phyloP scores from a whole-genome alignment of 1,140 invertebrate genomes.

The Leucophenga varia region DNA sequence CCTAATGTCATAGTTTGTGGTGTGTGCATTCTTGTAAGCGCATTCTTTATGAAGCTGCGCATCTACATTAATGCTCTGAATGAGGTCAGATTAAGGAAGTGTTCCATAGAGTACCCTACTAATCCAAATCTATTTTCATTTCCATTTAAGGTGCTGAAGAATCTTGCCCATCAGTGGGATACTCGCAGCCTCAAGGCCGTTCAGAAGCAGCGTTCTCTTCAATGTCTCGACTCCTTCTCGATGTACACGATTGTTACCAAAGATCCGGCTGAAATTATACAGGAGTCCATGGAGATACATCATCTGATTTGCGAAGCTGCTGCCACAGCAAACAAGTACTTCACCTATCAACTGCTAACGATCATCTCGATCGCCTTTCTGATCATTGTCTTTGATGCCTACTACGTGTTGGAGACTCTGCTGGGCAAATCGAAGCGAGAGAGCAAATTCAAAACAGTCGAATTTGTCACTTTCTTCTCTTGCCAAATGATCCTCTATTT shows the following conservation, averaged over 20 bases:
- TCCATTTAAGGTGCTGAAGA: constrained; percentile 39
- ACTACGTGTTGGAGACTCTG: constrained; percentile 53
- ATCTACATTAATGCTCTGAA: constrained; percentile 32
- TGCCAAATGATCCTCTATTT: constrained; percentile 54
- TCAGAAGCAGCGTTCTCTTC: constrained; percentile 41
- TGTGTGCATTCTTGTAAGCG: constrained; percentile 19
- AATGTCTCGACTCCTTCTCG: constrained; percentile 48
- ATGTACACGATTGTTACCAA: constrained; percentile 54
- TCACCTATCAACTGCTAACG: constrained; percentile 50
- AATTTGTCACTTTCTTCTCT: constrained; percentile 52
- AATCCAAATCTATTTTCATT: neutral
- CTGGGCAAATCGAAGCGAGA: constrained; percentile 48
- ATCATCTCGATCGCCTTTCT: constrained; percentile 53
- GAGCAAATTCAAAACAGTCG: constrained; percentile 50
- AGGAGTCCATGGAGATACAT: constrained; percentile 56
- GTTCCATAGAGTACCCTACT: too few relatives aligned
- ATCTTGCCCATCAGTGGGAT: constrained; percentile 48
- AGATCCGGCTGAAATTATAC: constrained; percentile 48
- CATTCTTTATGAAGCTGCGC: constrained; percentile 28
- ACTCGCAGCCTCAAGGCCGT: constrained; percentile 32
- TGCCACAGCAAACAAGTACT: constrained; percentile 52
- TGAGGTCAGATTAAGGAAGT: constrained; percentile 23
- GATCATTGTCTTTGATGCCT: constrained; percentile 54
- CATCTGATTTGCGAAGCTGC: constrained; percentile 53
- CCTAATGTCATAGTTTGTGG: constrained; percentile 27